These are phyloP conservation scores for Leptinotarsa lineolata DNA, from an alignment of 1,140 invertebrate genomes.

Conservation along the genomic window DNA sequence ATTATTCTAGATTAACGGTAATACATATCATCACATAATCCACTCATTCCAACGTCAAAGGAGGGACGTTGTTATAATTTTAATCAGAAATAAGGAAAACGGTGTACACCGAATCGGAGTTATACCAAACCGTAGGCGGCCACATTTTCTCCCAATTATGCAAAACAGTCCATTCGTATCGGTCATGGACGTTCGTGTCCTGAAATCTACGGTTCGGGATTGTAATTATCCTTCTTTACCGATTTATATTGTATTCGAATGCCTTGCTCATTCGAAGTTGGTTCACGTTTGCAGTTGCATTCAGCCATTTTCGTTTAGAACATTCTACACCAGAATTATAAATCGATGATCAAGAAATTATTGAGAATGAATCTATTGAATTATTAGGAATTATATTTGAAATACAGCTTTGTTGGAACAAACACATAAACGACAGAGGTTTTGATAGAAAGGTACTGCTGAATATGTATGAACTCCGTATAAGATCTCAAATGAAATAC, in stretches of 20 bases:
- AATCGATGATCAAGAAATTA: too few relatives aligned
- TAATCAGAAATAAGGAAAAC: background rate
- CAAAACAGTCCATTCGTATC: constrained; percentile 2
- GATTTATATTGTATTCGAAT: background rate
- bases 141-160: background rate
- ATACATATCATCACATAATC: background rate
- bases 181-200: background rate
- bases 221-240: background rate
- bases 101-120: background rate
- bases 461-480: too few relatives aligned
- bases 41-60: background rate
- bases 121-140: background rate
- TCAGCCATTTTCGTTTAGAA: too few relatives aligned
- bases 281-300: background rate
- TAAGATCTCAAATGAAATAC: too few relatives aligned
- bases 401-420: too few relatives aligned
- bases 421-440: too few relatives aligned
- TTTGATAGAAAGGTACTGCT: too few relatives aligned
- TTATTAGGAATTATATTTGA: too few relatives aligned
- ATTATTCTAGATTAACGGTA: constrained; percentile 1
- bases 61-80: background rate
- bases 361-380: too few relatives aligned
- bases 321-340: too few relatives aligned
- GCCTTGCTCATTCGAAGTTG: background rate
- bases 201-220: background rate